phyloP scores from a whole-genome alignment of 2,113 vertebrate genomes.

The Eubucco bourcierii region DNA sequence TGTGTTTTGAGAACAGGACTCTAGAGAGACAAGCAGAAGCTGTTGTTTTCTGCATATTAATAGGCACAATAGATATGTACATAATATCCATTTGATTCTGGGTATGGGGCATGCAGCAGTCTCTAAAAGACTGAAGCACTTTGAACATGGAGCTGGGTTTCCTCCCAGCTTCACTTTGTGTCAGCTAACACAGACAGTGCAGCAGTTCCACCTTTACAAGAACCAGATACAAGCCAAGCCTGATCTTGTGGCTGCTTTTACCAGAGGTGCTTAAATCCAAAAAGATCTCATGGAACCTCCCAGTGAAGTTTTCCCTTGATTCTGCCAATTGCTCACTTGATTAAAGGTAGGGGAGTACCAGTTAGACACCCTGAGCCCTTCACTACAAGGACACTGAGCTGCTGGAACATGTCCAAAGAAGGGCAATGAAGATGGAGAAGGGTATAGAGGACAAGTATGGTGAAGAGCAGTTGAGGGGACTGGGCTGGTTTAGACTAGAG shows the following conservation, averaged over 20 bases:
- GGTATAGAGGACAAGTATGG: too few species aligned
- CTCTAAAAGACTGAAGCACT: neutral
- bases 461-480: too few species aligned
- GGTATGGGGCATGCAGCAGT: neutral
- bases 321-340: neutral
- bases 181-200: neutral
- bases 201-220: neutral
- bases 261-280: neutral
- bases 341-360: neutral
- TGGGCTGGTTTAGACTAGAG: too few species aligned
- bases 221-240: neutral
- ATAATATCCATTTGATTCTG: neutral
- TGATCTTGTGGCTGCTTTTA: neutral
- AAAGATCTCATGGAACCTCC: neutral
- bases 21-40: neutral
- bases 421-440: too few species aligned
- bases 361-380: too few species aligned
- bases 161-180: neutral
- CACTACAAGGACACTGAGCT: too few species aligned
- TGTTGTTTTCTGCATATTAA: constrained; percentile 3
- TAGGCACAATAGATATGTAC: neutral
- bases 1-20: neutral
- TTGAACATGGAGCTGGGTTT: neutral
- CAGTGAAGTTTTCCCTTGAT: rapidly evolving
- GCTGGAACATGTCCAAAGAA: too few species aligned